Base-by-base conservation (phyloP, 2,888 invertebrate genomes). In the Harpalus rubripes region DNA sequence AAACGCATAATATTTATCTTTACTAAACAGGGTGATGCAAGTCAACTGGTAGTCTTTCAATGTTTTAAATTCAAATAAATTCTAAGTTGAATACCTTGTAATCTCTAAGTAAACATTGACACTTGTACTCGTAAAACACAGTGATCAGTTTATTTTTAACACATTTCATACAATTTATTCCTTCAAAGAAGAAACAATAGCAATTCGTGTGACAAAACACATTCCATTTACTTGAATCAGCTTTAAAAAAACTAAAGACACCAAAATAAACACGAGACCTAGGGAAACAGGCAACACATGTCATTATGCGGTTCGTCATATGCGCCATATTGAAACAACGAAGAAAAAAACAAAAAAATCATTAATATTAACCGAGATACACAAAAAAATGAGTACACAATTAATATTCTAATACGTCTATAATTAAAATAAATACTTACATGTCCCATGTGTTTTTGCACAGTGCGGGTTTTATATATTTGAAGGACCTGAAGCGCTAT, bases 191-290 rank as follows among this genome's bases (percentile, higher is more conserved):
- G 72, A 22, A 78, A 78, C 78, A 78, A 78, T 78, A 78, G 18
- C 78, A 78, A 78, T 78, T 78, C 78, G 56, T 58, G 32, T 63
- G 59, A 76, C 76, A 85, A 72, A 85, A 81, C 81, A 68, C 85
- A 81, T 85, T 85, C 76, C 81, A 72, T 85, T 59, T 22, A 32
- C 76, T 76, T 76, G 81, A 74, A 80, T 61, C 61, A 80, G 61
- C 61, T 61, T 59, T 41, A 80, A 22, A 61, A 78, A 59, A 80
- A 80, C 61, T 41, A 80, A 61, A 80, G 63, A 80, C 80, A 61
- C 41, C 8, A 80, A 80, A 80, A 80, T 80, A 80, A 80, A 80
- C 61, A 80, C 39, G 18, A 32, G 78, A 56, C 58, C 26, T 12
- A 58, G 59, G 26, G 56, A 58, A 78, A 78, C 78, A 78, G 56